Base-by-base conservation (phyloP, 1,140 invertebrate genomes). In the Antheraea mylitta region DNA sequence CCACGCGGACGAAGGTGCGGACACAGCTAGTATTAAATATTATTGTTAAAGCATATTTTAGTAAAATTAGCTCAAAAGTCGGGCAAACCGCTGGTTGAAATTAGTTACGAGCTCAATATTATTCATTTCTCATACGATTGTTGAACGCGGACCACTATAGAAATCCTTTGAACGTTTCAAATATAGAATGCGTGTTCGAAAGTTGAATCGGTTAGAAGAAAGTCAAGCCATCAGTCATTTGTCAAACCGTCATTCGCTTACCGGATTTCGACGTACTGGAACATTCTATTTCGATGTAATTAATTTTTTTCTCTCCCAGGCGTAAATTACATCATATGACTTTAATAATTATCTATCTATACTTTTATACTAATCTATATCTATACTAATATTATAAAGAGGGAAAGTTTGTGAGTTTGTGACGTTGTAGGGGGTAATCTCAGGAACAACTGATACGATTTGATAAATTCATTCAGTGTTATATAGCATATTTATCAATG, bases 161-260 rank as follows among this genome's bases (percentile, higher is more conserved):
- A 62, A 63, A 63, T 63, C 10, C 36, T 7, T 37, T 6, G 11
- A 63, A n/a, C 5, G 37, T 63, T 63, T 63, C 61, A n/a, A 63
- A 63, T 18, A 37, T 37, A 63, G 61, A n/a, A 63, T 63, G 22
- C 30, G 61, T 37, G 37, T 63, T 63, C 45, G 61, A 63, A 63
- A 63, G 61, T 63, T 63, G 61, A 63, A 63, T 30, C 13, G 30
- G 37, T 63, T 63, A 63, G n/a, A 63, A 37, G 61, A 63, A 63
- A 63, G 61, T 63, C 9, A 61, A 63, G 30, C 16, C 61, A 37
- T 63, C 19, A n/a, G 61, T 63, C 61, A 63, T 63, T 63, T 37
- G 61, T 63, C 61, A 63, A 37, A 63, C 45, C 61, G 61, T 16
- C 61, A 63, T 7, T 63, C 61, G 30, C 61, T 37, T 63, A 37